Conservation (phyloP, 2,888 invertebrate genomes). For the Acleris sparsana region DNA sequence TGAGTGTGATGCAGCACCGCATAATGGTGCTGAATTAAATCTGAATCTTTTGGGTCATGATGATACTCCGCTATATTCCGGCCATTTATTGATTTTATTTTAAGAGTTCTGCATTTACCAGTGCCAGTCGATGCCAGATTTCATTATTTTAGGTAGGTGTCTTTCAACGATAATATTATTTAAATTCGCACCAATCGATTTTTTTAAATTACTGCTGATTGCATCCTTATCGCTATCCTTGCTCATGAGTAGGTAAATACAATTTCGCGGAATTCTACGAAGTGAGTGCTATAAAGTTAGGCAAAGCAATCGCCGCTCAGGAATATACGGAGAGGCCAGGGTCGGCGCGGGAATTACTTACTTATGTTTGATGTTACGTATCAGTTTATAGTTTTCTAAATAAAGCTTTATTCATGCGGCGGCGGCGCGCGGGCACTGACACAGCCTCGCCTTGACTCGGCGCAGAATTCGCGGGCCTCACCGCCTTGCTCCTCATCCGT, state of each 20-base stretch:
- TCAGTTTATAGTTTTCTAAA: slow-evolving; percentile 33
- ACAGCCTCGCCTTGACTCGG: slow-evolving; percentile 63
- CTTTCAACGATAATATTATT: slow-evolving; percentile 30
- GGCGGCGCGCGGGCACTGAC: slow-evolving; percentile 64
- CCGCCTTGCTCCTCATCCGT: slow-evolving; percentile 45
- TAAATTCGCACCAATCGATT: slow-evolving; percentile 12
- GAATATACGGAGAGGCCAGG: slow-evolving; percentile 15
- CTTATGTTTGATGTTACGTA: slow-evolving; percentile 19
- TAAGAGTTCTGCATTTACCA: slow-evolving; percentile 7
- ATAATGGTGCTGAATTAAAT: not conserved
- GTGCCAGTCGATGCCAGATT: slow-evolving; percentile 7
- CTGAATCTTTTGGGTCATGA: not conserved
- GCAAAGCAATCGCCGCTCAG: not conserved
- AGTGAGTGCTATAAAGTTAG: not conserved
- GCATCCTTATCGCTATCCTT: slow-evolving; percentile 20
- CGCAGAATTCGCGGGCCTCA: slow-evolving; percentile 50
- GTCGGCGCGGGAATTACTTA: not conserved
- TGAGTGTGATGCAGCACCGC: not conserved
- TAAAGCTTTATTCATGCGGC: slow-evolving; percentile 38
- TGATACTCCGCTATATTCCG: not conserved
- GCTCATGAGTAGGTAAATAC: not conserved
- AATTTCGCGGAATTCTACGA: slow-evolving; percentile 3
- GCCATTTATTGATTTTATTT: slow-evolving; percentile 2
- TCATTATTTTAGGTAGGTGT: slow-evolving; percentile 22
- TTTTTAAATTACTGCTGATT: slow-evolving; percentile 23